Evolutionary conservation across 2,797 vertebrate genomes (phyloP), one percentile per base, ranked within the genome.

Genomic region (Urocyon cinereoargenteus): DNA sequence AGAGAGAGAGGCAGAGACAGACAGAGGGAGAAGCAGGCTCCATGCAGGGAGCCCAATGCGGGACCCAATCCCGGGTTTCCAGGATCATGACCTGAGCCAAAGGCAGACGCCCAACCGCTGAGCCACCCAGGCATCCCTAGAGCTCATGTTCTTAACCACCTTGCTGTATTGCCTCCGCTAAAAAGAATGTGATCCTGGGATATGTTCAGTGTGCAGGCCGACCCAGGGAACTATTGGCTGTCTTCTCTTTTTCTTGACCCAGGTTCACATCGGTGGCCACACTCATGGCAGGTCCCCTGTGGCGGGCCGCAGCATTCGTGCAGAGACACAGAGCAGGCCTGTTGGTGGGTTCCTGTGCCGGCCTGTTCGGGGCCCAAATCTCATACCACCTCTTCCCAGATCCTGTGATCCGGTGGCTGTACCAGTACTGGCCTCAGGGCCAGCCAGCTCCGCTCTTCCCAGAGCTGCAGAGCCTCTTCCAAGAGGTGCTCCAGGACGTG

Each of bases 391-490:
- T 99, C 34, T 99, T 99, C 93, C 99, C 99, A 0, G 98, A 99
- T 86, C 94, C 98, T 34, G 98, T 99, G 0, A 99, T 99, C 97
- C 99, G 96, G 49, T 98, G 98, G 96, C 88, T 99, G n/a, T 99
- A 99, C 62, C 99, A 99, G 97, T 99, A 99, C 97, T 99, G 99
- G 99, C 96, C 97, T 82, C 98, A 98, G 97, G 99, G 99, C 90
- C 97, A 98, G 94, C 99, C 99, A 0, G 98, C 98, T 34, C 83
- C 92, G 0, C 99, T 99, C 85, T 99, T 99, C 0, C 98, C 99
- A 31, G 98, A 98, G 79, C 99, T 99, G 16, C 94, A 98, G 91
- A 95, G 34, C 0, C 97, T 99, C 84, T 99, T 99, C 98, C 99
- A 98, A 75, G 98, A 99, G 96, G 99, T 99, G 59, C 97, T 99